Evolutionary conservation across 2,797 vertebrate species (phyloP).

Genomic region (Lepus townsendii): DNA sequence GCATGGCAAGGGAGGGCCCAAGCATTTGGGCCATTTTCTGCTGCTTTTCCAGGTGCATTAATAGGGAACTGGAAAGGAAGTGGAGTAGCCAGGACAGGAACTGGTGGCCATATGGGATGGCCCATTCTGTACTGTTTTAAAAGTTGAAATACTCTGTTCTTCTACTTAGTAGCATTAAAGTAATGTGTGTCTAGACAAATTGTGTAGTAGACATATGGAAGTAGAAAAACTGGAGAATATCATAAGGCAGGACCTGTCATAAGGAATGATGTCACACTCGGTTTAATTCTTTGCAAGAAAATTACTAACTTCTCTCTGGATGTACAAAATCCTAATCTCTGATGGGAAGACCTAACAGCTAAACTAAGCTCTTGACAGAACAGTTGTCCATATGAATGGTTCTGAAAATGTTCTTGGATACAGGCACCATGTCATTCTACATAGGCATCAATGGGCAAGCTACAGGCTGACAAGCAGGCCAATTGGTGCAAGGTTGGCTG

Average conservation of each 20-base stretch:
- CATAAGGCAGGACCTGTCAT: neutral
- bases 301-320: neutral
- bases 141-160: slow-evolving; percentile 28
- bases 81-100: no score
- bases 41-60: no score
- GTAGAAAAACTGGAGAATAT: slow-evolving; percentile 19
- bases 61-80: no score
- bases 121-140: neutral
- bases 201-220: neutral
- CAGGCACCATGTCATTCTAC: neutral
- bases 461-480: neutral
- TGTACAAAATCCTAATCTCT: slow-evolving; percentile 14
- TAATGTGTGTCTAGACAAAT: neutral
- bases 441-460: neutral
- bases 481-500: neutral
- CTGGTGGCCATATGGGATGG: neutral
- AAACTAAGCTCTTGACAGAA: neutral
- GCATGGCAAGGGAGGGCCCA: no score
- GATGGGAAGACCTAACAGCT: slow-evolving; percentile 23
- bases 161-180: slow-evolving; percentile 20
- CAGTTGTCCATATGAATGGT: neutral
- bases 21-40: no score
- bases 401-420: neutral
- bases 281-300: neutral
- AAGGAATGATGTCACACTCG: neutral